Evolutionary conservation across 2,113 vertebrate genomes (phyloP).

Genomic region (Rhabdomys dilectus): DNA sequence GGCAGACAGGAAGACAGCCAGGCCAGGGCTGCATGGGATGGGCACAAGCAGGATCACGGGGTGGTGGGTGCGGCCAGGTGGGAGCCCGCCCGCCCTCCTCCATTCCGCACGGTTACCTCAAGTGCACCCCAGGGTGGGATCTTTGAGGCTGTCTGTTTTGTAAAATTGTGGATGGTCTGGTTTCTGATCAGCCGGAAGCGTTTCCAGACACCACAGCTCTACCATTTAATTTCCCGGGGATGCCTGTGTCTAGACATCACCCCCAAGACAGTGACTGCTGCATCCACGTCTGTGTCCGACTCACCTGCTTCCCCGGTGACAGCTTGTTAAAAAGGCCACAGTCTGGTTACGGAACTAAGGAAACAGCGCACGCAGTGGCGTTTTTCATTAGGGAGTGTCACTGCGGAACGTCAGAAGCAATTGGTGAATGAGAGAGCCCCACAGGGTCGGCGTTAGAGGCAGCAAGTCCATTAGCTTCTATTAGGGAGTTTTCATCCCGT

Average conservation of each 20-base stretch:
- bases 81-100: background rate
- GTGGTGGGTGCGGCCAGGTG: background rate
- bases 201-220: background rate
- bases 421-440: constrained; percentile 87
- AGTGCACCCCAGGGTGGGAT: background rate
- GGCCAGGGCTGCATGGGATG: background rate
- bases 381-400: constrained; percentile 91
- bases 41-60: background rate
- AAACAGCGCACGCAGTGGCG: background rate
- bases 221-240: background rate
- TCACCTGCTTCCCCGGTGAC: constrained; percentile 91
- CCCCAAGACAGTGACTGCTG: background rate
- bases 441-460: constrained; percentile 84
- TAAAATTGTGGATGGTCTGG: background rate
- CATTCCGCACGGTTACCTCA: background rate
- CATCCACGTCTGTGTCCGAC: constrained; percentile 80
- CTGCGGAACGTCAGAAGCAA: constrained; percentile 89
- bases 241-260: background rate
- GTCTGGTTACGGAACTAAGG: constrained; percentile 69
- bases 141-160: background rate
- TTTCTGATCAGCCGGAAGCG: background rate
- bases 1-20: background rate
- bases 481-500: constrained; percentile 89
- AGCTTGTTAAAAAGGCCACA: constrained; percentile 87
- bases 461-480: constrained; percentile 94